phyloP scores from a whole-genome alignment of 2,888 invertebrate genomes.

The Eristalinus sepulchralis region DNA sequence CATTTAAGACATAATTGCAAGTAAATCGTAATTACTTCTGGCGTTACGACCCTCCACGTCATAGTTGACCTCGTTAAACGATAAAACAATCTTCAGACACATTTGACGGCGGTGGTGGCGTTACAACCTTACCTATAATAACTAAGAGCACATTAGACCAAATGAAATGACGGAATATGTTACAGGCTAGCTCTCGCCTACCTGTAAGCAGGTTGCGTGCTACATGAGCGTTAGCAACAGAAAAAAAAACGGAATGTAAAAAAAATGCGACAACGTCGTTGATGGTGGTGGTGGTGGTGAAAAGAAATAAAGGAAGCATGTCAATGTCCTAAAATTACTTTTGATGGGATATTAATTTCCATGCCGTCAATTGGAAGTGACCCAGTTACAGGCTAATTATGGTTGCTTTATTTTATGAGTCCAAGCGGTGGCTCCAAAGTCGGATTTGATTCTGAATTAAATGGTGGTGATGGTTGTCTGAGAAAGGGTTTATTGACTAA shows the following conservation, averaged over 20 bases:
- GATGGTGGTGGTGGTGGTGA: not conserved
- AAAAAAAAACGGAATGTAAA: not conserved
- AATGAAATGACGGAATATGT: not conserved
- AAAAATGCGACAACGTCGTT: not conserved
- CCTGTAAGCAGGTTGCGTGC: constrained; percentile 1
- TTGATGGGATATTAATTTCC: constrained; percentile 19
- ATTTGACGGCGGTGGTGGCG: constrained; percentile 12
- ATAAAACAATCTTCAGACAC: constrained; percentile 32
- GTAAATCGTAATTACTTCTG: constrained; percentile 14
- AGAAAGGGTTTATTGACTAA: not conserved
- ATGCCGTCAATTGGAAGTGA: not conserved
- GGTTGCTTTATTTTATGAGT: not conserved
- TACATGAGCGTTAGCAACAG: constrained; percentile 5
- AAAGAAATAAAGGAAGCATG: constrained; percentile 10
- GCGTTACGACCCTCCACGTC: constrained; percentile 2
- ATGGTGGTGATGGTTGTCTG: not conserved
- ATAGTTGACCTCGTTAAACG: constrained; percentile 25
- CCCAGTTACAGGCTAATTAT: constrained; percentile 17
- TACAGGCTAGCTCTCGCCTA: not conserved
- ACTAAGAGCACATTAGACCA: not conserved
- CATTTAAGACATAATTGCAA: constrained; percentile 14
- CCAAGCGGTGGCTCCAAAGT: not conserved
- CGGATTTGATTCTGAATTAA: not conserved
- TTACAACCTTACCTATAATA: constrained; percentile 5
- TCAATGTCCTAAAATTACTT: constrained; percentile 30